phyloP scores from a whole-genome alignment of 2,113 vertebrate genomes.

The Zosterops pallidus region DNA sequence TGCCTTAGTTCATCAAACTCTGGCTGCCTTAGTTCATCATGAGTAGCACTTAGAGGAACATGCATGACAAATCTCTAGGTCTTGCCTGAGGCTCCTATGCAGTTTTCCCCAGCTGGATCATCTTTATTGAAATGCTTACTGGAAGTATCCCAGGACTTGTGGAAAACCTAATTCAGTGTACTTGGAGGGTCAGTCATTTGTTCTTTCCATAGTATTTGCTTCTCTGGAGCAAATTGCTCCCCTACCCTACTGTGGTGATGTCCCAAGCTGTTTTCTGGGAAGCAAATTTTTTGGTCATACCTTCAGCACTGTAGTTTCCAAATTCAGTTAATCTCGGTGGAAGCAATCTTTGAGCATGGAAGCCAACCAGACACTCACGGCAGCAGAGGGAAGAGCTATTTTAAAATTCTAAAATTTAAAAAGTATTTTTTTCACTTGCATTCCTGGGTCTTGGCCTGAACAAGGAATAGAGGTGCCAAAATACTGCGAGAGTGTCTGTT shows the following conservation, averaged over 20 bases:
- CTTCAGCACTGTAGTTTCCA: background rate
- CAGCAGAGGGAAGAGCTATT: constrained; percentile 41
- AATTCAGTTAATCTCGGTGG: constrained; percentile 1
- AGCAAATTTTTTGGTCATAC: constrained; percentile 8
- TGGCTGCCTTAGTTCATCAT: background rate
- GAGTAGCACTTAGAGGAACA: background rate
- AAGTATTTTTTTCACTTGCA: constrained; percentile 38
- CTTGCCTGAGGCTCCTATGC: background rate
- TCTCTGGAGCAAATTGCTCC: background rate
- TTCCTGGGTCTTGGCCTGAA: constrained; percentile 62
- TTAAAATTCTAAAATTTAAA: constrained; percentile 53
- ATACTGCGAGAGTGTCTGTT: constrained; percentile 62
- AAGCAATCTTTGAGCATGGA: background rate
- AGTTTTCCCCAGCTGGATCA: background rate
- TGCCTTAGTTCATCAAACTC: background rate
- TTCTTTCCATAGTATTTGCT: background rate
- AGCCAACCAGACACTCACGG: constrained; percentile 8
- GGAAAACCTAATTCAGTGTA: background rate
- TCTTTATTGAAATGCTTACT: background rate
- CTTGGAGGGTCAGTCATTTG: background rate
- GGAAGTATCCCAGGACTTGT: background rate
- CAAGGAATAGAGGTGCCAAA: constrained; percentile 47
- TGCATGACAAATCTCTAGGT: background rate
- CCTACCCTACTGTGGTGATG: background rate
- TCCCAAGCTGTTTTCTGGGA: constrained; percentile 15